Conservation (phyloP, 2,113 vertebrate genomes). For the Psephotus haematonotus region DNA sequence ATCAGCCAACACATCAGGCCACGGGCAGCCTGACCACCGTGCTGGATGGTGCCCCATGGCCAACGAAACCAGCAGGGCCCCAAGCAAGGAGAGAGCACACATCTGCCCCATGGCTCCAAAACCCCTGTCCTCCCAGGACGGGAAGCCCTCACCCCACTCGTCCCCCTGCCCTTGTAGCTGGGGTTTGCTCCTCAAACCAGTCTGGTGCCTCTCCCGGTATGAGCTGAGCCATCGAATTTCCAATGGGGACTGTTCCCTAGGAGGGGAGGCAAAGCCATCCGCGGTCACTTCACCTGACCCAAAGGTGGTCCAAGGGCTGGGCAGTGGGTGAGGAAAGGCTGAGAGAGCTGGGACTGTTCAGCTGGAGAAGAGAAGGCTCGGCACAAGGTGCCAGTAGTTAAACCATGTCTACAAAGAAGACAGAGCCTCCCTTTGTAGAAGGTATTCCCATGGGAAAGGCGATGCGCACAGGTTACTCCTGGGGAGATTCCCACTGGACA, state of each 20-base stretch:
- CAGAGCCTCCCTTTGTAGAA: neutral
- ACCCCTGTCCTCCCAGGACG: neutral
- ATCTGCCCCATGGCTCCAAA: too few relatives aligned
- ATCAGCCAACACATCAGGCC: rapidly evolving
- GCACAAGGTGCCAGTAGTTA: neutral
- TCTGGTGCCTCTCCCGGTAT: rapidly evolving
- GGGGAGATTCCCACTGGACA: neutral
- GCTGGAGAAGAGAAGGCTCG: neutral
- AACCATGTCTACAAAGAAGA: neutral
- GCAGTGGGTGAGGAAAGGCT: neutral
- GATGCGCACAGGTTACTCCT: neutral
- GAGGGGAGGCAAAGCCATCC: neutral
- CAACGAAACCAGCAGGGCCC: too few relatives aligned
- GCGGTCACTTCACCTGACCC: rapidly evolving
- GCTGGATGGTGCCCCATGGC: neutral
- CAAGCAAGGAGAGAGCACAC: neutral
- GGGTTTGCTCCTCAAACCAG: neutral
- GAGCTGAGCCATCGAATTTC: neutral
- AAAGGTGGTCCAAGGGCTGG: neutral
- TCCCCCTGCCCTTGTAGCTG: neutral
- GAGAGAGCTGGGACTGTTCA: neutral
- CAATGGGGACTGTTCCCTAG: neutral
- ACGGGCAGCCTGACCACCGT: rapidly evolving
- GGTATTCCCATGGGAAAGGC: neutral
- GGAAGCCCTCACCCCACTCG: rapidly evolving